Evolutionary conservation across 1,140 invertebrate genomes (phyloP), one percentile per base, ranked within the genome.

Genomic region (Palaemon carinicauda): DNA sequence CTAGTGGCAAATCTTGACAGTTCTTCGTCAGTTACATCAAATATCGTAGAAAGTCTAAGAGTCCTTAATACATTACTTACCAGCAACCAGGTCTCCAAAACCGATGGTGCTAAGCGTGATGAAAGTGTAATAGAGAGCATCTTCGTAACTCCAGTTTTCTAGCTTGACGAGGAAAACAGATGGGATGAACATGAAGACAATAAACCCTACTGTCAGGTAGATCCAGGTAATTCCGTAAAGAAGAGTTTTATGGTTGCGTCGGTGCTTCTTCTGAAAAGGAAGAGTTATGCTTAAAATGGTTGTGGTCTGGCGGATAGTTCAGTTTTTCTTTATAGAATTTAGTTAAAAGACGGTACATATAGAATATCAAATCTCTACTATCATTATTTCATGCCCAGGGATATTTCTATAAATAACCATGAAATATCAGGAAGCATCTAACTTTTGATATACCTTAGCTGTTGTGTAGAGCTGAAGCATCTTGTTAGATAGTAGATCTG

Each of bases 41-140:
- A 9, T n/a, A 31, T 10, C 9, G 33, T 19, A 74, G 14, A 0
- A 21, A 7, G n/a, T 15, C 56, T 33, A 27, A 5, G 31, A 5
- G 24, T 7, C 29, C 9, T 27, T n/a, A n/a, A n/a, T n/a, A n/a
- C 17, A 12, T 17, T 78, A 89, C 88, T 91, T 90, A 90, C 93
- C 93, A 29, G 92, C 92, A 12, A 92, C 91, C 65, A 91, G 92
- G 89, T 93, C 93, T 51, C 93, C 93, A 89, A 93, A 94, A 12
- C 93, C 93, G 65, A 93, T 93, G 19, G 93, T 93, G 51, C 92
- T 91, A 31, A 93, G 88, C 1, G 93, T 93, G 65, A 93, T 92
- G 85, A 93, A 93, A 54, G 92, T 92, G 87, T 92, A 93, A 87
- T 93, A 93, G 50, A 93, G 91, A 19, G 92, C 91, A 79, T 93